Evolutionary conservation across 2,888 invertebrate genomes (phyloP).

Genomic region (Ormia ochracea): DNA sequence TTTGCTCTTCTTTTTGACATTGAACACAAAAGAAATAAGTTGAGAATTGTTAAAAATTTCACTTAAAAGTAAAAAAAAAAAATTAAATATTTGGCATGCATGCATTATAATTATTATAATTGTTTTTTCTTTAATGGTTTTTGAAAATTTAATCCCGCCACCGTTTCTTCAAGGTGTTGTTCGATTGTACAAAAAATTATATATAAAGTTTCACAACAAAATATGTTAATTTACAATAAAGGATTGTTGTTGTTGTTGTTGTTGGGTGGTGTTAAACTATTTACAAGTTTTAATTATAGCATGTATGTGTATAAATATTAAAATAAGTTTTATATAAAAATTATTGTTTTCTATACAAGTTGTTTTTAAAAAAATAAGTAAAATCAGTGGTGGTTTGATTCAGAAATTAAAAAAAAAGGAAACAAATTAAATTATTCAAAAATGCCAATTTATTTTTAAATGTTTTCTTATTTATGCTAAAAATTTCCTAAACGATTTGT

Average conservation of each 20-base stretch:
- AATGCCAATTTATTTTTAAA: slow-evolving; percentile 47
- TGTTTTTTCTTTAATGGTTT: background rate
- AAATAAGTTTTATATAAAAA: slow-evolving; percentile 9
- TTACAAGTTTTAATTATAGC: slow-evolving; percentile 48
- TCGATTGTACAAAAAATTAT: slow-evolving; percentile 20
- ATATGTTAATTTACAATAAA: slow-evolving; percentile 61
- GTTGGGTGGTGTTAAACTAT: slow-evolving; percentile 57
- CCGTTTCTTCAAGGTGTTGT: slow-evolving; percentile 40
- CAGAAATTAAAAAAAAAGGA: slow-evolving; percentile 18
- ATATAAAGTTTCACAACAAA: slow-evolving; percentile 50
- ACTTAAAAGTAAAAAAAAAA: slow-evolving; percentile 43
- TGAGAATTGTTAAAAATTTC: slow-evolving; percentile 37
- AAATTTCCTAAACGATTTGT: slow-evolving; percentile 54
- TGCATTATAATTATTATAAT: background rate
- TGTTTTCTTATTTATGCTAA: slow-evolving; percentile 38
- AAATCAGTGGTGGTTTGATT: slow-evolving; percentile 60
- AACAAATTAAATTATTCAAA: slow-evolving; percentile 9
- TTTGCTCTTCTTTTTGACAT: slow-evolving; percentile 1
- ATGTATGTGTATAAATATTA: slow-evolving; percentile 22
- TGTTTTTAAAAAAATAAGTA: slow-evolving; percentile 51
- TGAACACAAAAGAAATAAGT: slow-evolving; percentile 33
- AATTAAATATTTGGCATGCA: slow-evolving; percentile 55
- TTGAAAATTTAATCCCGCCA: slow-evolving; percentile 54
- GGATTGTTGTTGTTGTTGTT: slow-evolving; percentile 26
- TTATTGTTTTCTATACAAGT: slow-evolving; percentile 35